Evolutionary conservation across 1,140 invertebrate genomes (phyloP), one percentile per base, ranked within the genome.

Genomic region (Brachionus koreanus): DNA sequence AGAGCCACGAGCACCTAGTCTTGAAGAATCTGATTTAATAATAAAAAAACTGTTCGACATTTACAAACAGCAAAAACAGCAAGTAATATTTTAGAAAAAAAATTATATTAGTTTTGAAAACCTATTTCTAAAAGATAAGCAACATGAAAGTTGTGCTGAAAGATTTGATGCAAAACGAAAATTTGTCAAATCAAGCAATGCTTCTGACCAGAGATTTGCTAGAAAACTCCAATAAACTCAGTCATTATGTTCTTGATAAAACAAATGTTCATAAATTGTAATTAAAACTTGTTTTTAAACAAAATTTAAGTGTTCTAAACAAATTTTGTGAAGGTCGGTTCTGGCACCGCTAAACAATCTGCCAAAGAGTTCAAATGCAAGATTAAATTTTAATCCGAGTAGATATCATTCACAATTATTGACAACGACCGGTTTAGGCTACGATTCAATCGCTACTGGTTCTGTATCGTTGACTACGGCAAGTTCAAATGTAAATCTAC

Each of bases 71-170:
- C 76, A 79, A 79, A 79, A 79, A 13, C 76, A 79, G 35, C 76
- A 79, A 43, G 76, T 65, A 77, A 52, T n/a, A 35, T 35, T 79
- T n/a, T 61, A 10, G 37, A 43, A 46, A 52, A 46, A n/a, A 46
- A 74, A 10, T 74, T 23, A 37, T 12, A 10, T 19, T 12, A 35
- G n/a, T 67, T 0, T 67, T 75, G 13, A 75, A 19, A 7, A 9
- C 19, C 9, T 7, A 2, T 75, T 33, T 57, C 7, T 25, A 10
- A 19, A 10, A 79, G 76, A 79, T 79, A 79, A 79, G 76, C 23
- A 79, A 79, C 25, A 79, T 79, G 76, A 79, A 79, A 65, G 76
- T 79, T 25, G 76, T 65, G 19, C 23, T 79, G 23, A 79, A 61
- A 79, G 76, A 79, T 39, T 57, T 79, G 37, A 65, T 79, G 49